Percentiles rank a stretch among this genome's conserved stretches.
These are phyloP conservation scores for Azemiops feae DNA, from an alignment of 2,113 vertebrate species.

Conservation along the genomic window DNA sequence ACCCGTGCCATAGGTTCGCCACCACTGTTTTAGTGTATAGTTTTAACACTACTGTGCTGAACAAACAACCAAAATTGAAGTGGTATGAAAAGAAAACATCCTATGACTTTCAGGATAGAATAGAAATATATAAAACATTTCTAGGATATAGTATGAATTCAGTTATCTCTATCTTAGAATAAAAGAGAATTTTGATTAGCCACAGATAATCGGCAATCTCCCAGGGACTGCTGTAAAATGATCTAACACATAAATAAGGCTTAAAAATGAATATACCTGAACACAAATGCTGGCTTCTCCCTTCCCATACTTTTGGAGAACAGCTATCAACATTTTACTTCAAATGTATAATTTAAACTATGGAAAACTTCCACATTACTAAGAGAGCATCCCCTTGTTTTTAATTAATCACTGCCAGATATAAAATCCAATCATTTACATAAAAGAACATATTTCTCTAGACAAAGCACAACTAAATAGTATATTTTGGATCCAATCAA, in stretches of 20 bases:
- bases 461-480: not conserved
- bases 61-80: not conserved
- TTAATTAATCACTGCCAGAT: not conserved
- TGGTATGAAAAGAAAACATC: not conserved
- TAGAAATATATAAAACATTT: not conserved
- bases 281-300: not conserved
- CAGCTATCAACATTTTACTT: not conserved
- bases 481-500: not conserved
- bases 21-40: too few species aligned
- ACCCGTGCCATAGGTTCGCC: too few species aligned
- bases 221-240: not conserved
- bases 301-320: not conserved
- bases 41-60: not conserved
- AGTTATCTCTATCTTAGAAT: not conserved
- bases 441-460: not conserved
- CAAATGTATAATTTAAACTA: not conserved
- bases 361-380: not conserved
- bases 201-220: not conserved
- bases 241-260: not conserved
- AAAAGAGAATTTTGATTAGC: not conserved
- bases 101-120: not conserved
- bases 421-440: constrained; percentile 4
- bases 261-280: not conserved
- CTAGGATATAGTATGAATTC: not conserved
- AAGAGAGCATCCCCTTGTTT: not conserved